Percentiles rank a stretch among this genome's conserved stretches.
Conservation (phyloP, 2,797 vertebrate species). For the Paratrypauchen microcephalus region DNA sequence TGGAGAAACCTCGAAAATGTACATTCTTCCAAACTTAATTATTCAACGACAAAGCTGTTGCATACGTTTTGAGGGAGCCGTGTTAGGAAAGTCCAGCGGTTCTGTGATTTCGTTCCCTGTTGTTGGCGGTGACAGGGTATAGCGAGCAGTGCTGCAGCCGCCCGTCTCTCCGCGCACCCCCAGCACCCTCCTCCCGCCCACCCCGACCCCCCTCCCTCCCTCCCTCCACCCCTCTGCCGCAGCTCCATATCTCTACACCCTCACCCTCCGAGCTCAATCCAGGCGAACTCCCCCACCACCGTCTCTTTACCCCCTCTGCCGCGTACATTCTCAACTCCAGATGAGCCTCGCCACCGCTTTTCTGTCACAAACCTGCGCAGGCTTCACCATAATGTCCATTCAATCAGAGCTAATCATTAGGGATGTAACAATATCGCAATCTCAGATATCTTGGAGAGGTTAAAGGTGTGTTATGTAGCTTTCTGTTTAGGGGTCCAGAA, state of each 20-base stretch:
- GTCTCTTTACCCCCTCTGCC: slow-evolving; percentile 29
- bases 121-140: slow-evolving; percentile 31
- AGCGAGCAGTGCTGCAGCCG: slow-evolving; percentile 55
- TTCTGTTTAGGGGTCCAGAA: too few relatives aligned
- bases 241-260: slow-evolving; percentile 73
- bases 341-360: slow-evolving; percentile 38
- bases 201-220: slow-evolving; percentile 14
- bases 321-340: slow-evolving; percentile 26
- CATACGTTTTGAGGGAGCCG: slow-evolving; percentile 6
- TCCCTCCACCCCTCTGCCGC: slow-evolving; percentile 58
- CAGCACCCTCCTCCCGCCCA: slow-evolving; percentile 42
- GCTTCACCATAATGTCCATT: slow-evolving; percentile 23
- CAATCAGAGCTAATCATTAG: background rate
- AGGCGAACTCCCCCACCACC: slow-evolving; percentile 43
- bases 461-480: too few relatives aligned
- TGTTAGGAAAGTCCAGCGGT: slow-evolving; percentile 31
- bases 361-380: slow-evolving; percentile 22
- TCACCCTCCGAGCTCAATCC: slow-evolving; percentile 42
- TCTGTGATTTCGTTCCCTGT: slow-evolving; percentile 19
- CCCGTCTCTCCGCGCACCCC: slow-evolving; percentile 52
- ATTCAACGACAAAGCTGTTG: slow-evolving; percentile 8
- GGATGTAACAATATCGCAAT: too few relatives aligned
- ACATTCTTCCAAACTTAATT: slow-evolving; percentile 26
- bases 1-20: slow-evolving; percentile 1
- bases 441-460: too few relatives aligned